Evolutionary conservation across 1,140 invertebrate species (phyloP), one percentile per base, ranked within the genome.

Genomic region (Tribolium castaneum): DNA sequence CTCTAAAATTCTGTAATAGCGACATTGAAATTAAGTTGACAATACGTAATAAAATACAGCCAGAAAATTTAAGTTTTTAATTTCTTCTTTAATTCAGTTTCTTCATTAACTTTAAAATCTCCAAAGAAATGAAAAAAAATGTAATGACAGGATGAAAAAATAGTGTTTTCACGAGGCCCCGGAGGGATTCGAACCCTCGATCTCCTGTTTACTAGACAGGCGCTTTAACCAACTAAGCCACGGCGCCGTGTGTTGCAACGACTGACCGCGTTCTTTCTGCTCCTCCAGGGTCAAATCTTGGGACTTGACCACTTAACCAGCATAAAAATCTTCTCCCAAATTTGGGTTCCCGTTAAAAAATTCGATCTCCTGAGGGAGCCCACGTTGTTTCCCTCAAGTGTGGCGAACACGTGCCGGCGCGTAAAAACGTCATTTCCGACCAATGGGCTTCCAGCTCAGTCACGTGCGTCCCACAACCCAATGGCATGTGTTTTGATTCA

Each of bases 131-230:
- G n/a, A 45, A 45, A 45, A 45, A 45, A 45, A 45, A 45, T n/a
- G 1, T 30, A 45, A 66, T n/a, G n/a, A n/a, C n/a, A n/a, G n/a
- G n/a, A 39, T 16, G 34, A 66, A 72, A 51, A 72, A 39, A n/a
- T 6, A 9, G 7, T 45, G 50, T 3, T 50, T 45, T 14, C 7
- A 10, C n/a, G 16, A 88, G 88, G 88, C 88, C 85, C 88, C 88
- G 88, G 86, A 84, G 88, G 87, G 88, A 89, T 89, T 89, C 88
- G 88, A 89, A 89, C 88, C 86, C 88, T 83, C 87, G 88, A 89
- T 89, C 88, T 89, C 88, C 88, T 89, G 88, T 89, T 89, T 89
- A 89, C 88, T 89, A 89, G 88, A 89, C 88, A 89, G 88, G 88
- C 88, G 88, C 88, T 89, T 89, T 89, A 89, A 89, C 88, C 88